Evolutionary conservation across 2,113 vertebrate genomes (phyloP).

Genomic region (Geococcyx californianus): DNA sequence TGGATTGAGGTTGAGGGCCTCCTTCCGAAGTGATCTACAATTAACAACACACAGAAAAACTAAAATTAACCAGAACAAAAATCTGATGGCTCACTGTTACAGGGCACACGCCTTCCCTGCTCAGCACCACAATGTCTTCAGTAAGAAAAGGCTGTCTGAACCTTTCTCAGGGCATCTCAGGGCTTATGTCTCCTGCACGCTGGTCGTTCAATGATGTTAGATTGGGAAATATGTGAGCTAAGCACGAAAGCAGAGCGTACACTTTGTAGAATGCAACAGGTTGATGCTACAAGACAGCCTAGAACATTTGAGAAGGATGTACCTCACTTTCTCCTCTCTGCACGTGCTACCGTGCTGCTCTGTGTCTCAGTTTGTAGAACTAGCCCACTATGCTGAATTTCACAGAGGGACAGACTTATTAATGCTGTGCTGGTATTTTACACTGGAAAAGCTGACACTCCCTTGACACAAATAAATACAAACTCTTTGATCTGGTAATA

Average conservation of each 20-base stretch:
- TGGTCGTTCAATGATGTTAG: background rate
- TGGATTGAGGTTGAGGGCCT: slow-evolving; percentile 94
- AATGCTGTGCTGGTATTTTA: background rate
- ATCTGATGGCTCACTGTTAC: background rate
- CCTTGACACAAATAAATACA: background rate
- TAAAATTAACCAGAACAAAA: background rate
- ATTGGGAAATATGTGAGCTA: background rate
- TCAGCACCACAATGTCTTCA: background rate
- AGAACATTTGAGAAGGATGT: background rate
- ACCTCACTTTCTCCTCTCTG: background rate
- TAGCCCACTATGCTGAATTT: background rate
- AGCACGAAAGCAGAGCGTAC: background rate
- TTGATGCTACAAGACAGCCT: background rate
- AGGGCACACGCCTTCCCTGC: background rate
- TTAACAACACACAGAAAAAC: background rate
- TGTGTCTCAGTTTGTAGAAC: background rate
- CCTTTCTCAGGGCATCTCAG: background rate
- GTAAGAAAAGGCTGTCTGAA: background rate
- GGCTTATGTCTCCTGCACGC: background rate
- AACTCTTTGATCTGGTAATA: background rate
- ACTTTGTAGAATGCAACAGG: rapidly evolving
- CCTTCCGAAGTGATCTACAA: slow-evolving; percentile 92
- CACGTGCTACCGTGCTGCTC: background rate
- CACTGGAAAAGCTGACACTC: background rate
- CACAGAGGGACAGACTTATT: background rate